Evolutionary conservation across 2,113 vertebrate genomes (phyloP), one percentile per base, ranked within the genome.

Genomic region (Sceloporus tristichus): DNA sequence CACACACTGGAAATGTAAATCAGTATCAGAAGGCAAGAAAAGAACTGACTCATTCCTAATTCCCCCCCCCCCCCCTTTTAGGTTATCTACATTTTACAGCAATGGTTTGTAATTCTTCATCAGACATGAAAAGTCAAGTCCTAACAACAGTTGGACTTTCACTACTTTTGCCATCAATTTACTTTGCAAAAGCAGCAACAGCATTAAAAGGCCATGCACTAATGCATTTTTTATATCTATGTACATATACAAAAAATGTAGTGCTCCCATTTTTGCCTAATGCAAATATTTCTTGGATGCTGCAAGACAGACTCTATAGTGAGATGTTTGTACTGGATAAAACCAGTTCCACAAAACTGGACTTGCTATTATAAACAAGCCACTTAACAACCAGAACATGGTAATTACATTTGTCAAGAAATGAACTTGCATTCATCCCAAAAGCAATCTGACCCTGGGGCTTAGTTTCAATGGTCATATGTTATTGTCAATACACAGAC

Each of bases 171-270:
- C 79, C 88, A 56, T 16, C 54, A 86, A 75, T n/a, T 11, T 9
- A 2, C 86, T 83, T 68, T 70, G 88, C 77, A 88, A 85, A 78
- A 88, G 54, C 83, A 79, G 2, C 5, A 89, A 23, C 74, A 25
- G 29, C 5, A 66, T 40, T 25, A 65, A 71, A 27, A 82, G 65
- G 21, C 53, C 23, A 34, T 29, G 23, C 27, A 34, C 54, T 76
- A 38, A 38, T 56, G 66, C 48, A 56, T 54, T 21, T 40, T 16
- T 23, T 81, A 59, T 23, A 66, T 71, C n/a, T 38, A 54, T 71
- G 16, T 10, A 76, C 11, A 10, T 82, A 42, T n/a, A 25, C 16
- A 62, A 14, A 62, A 62, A 62, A 62, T 62, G 27, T 9, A 29
- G 25, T 71, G 68, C 68, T 71, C 8, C 68, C 29, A 71, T 71